Conservation (phyloP, 2,888 invertebrate genomes). For the Stenichneumon culpator region DNA sequence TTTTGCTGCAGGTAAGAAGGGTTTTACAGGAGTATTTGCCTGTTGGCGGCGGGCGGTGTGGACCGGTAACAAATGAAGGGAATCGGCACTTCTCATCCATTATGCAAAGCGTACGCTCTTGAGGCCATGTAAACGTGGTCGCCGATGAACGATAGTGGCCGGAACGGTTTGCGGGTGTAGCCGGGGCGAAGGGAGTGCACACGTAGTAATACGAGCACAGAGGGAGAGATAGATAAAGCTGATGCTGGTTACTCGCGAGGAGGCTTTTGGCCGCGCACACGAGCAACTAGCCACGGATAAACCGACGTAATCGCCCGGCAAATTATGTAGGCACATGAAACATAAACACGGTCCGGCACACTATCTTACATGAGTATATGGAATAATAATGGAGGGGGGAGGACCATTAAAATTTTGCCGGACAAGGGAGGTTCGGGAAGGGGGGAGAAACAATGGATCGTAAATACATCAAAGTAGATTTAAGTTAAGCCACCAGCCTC, state of each 20-base stretch:
- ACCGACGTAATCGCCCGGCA: slow-evolving; percentile 77
- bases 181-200: slow-evolving; percentile 10
- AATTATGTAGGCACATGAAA: slow-evolving; percentile 76
- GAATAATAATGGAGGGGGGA: slow-evolving; percentile 72
- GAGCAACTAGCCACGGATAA: slow-evolving; percentile 66
- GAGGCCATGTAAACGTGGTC: slow-evolving; percentile 50
- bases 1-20: slow-evolving; percentile 20
- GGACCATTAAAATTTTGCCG: slow-evolving; percentile 56
- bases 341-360: slow-evolving; percentile 66
- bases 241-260: slow-evolving; percentile 9
- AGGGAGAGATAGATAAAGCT: slow-evolving; percentile 11
- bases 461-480: slow-evolving; percentile 62
- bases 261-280: slow-evolving; percentile 14
- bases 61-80: slow-evolving; percentile 47
- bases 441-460: slow-evolving; percentile 69
- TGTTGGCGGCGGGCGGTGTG: not conserved
- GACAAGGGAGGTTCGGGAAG: slow-evolving; percentile 32
- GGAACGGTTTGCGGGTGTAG: slow-evolving; percentile 13
- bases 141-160: slow-evolving; percentile 40
- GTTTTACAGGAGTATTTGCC: slow-evolving; percentile 20
- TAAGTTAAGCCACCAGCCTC: slow-evolving; percentile 36
- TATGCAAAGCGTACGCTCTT: slow-evolving; percentile 50
- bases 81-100: slow-evolving; percentile 45
- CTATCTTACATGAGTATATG: slow-evolving; percentile 74
- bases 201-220: not conserved